Evolutionary conservation across 1,140 invertebrate species (phyloP), one percentile per base, ranked within the genome.

Genomic region (Eriocheir sinensis): DNA sequence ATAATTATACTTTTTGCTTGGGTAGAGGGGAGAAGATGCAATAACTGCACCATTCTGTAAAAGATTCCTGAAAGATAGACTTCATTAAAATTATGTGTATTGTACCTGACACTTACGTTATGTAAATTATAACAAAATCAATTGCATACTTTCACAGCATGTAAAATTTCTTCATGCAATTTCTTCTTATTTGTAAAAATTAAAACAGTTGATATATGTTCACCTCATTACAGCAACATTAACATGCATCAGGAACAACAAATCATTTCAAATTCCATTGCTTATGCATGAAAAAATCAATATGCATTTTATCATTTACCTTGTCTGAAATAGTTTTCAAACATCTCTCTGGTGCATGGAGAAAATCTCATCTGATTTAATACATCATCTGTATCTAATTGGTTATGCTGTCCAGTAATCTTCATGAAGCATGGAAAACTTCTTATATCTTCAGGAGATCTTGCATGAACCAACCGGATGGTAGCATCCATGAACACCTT

Each of bases 181-280:
- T 30, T 36, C 80, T 30, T 81, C 80, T 30, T 81, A 81, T 36
- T 36, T 81, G 80, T 81, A 81, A 81, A n/a, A 81, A 30, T 81
- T 36, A 81, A 36, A 81, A 81, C n/a, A 30, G 80, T 30, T 81
- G n/a, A 81, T 81, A 81, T 81, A 81, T 81, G 80, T 81, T 81
- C 34, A 81, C 34, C 80, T 81, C 80, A 81, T 30, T 30, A 30
- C n/a, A 81, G n/a, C 80, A 81, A 81, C 80, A 81, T 30, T 81
- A 36, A 81, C n/a, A 36, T 36, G 34, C n/a, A 36, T 81, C 34
- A 81, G n/a, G n/a, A 81, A 81, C n/a, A 81, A 81, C 80, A 81
- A 81, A 30, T 81, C 4, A 30, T 30, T 81, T 81, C n/a, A 81
- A 36, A 81, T 30, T 30, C n/a, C 34, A 81, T 30, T 81, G 34